phyloP scores from a whole-genome alignment of 2,888 invertebrate genomes.

The Odontocolon sp. region DNA sequence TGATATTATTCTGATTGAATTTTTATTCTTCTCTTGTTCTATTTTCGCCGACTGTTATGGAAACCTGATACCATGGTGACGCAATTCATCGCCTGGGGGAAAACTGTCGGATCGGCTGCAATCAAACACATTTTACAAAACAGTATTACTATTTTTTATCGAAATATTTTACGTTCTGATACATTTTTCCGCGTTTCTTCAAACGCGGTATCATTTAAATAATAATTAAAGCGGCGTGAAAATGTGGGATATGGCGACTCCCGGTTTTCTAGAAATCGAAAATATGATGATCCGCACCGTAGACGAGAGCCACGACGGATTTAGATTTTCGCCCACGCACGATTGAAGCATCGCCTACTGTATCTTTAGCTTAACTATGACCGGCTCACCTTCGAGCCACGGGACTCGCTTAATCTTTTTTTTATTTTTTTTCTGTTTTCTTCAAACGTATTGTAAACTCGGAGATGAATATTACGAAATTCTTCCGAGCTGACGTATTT shows the following conservation, averaged over 20 bases:
- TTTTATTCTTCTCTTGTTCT: slow-evolving; percentile 46
- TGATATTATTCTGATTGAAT: slow-evolving; percentile 11
- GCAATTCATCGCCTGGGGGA: slow-evolving; percentile 35
- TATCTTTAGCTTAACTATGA: slow-evolving; percentile 48
- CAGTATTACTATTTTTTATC: slow-evolving; percentile 31
- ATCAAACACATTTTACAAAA: neutral
- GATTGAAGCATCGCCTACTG: slow-evolving; percentile 53
- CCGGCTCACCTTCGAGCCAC: slow-evolving; percentile 46
- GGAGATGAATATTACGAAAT: slow-evolving; percentile 32
- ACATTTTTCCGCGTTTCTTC: no score
- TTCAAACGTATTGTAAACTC: slow-evolving; percentile 44
- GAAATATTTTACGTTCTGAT: no score
- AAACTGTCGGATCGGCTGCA: slow-evolving; percentile 36
- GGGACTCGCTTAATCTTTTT: slow-evolving; percentile 47
- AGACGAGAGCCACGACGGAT: slow-evolving; percentile 53
- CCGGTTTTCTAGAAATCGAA: slow-evolving; percentile 28
- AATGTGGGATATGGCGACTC: no score
- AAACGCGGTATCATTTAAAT: no score
- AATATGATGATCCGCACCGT: slow-evolving; percentile 23
- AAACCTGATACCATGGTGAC: slow-evolving; percentile 54
- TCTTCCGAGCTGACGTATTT: neutral
- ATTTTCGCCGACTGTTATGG: slow-evolving; percentile 45
- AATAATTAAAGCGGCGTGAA: no score
- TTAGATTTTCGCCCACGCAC: slow-evolving; percentile 64
- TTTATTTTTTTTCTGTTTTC: slow-evolving; percentile 14